These are phyloP conservation scores for Trimorus sp. DNA, from an alignment of 2,888 invertebrate species.

Conservation along the genomic window DNA sequence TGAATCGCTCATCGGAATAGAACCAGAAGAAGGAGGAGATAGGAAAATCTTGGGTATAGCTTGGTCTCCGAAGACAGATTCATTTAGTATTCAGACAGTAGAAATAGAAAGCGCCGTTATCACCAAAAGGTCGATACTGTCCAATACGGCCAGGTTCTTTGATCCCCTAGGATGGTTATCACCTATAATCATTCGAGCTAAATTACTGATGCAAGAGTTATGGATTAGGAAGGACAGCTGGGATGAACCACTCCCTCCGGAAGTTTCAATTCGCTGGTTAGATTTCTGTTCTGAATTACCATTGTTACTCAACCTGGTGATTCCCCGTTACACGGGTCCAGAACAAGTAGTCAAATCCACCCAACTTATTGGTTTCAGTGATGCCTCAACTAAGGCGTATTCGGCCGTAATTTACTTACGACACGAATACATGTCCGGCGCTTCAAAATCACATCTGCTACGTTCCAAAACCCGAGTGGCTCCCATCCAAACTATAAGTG, in stretches of 20 bases:
- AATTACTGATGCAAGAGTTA: background rate
- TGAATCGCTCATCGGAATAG: background rate
- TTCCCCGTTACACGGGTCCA: background rate
- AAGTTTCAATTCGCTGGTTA: background rate
- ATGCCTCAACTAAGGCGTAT: constrained; percentile 1
- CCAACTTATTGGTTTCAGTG: constrained; percentile 4
- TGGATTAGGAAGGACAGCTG: background rate
- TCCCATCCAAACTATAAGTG: background rate
- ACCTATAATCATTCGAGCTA: background rate
- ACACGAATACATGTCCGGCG: background rate
- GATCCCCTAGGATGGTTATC: constrained; percentile 14
- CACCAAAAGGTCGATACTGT: background rate
- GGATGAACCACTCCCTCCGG: background rate
- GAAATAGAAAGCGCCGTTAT: background rate
- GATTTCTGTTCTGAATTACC: background rate
- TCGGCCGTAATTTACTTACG: background rate
- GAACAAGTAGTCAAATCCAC: too few species aligned
- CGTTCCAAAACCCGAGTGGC: background rate
- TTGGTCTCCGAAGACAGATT: background rate
- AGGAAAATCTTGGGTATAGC: background rate
- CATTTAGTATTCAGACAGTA: background rate
- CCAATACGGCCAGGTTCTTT: background rate
- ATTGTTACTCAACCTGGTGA: background rate
- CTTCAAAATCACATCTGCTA: background rate
- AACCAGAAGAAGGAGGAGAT: background rate